Base-by-base conservation (phyloP, 2,888 invertebrate species). In the Scelioninae gen. 2 region DNA sequence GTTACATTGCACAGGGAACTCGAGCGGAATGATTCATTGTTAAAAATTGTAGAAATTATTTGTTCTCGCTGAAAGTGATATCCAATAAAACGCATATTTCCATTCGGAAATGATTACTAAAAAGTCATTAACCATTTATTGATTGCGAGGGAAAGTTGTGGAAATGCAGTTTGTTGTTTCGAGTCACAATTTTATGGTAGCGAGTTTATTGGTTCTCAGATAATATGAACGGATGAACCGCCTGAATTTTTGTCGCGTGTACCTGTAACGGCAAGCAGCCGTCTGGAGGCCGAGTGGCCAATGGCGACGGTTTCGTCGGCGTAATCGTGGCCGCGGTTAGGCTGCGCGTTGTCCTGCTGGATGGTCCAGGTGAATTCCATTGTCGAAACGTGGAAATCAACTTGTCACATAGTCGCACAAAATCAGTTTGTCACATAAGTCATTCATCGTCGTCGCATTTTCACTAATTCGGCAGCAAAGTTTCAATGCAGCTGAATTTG, bases 291-390 rank as follows among this genome's bases (percentile, higher is more conserved):
- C 41, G 76, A 73, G 68, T 76, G 73, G 53, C 76, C 76, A 35
- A 76, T 76, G 13, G 67, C 73, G 18, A 68, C 73, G 39, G 67
- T 33, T 15, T 76, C 76, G 18, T 74, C 76, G 9, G 57, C 15
- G 22, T 72, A 74, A 31, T 74, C 69, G 50, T 76, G 76, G 19
- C 43, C 28, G 3, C 71, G 68, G 15, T 65, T 65, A 41, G 7
- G 43, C 19, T 71, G 71, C 13, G 50, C 15, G 28, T 63, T 50
- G 41, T 74, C 76, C 69, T 74, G 74, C 55, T 69, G 76, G 35
- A 76, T 65, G 13, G 72, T 57, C 76, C 76, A 76, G 10, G 74
- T 65, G 58, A 76, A 76, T 69, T 76, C 74, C 76, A 73, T 73
- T 28, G 48, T 67, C 11, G 15, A 45, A 35, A 13, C 0, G 31